Conservation (phyloP, 1,140 invertebrate species). For the Limonius californicus region DNA sequence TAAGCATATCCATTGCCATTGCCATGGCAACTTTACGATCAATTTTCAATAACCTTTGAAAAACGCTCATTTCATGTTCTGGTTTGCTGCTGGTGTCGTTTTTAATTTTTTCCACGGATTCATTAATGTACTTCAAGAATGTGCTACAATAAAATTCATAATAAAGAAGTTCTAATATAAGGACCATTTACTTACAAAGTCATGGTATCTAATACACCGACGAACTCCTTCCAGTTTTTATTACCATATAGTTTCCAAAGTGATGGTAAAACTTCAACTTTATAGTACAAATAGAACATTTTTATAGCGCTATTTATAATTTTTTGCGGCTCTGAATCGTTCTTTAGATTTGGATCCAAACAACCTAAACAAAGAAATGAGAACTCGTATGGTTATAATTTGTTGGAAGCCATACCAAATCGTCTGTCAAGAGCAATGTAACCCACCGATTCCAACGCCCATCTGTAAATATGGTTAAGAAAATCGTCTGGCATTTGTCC, state of each 20-base stretch:
- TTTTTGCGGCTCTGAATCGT: slow-evolving; percentile 22
- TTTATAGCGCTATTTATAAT: slow-evolving; percentile 27
- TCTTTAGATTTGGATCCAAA: slow-evolving; percentile 20
- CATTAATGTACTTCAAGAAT: slow-evolving; percentile 41
- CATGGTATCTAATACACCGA: slow-evolving; percentile 34
- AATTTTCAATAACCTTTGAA: slow-evolving; percentile 54
- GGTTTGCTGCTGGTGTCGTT: slow-evolving; percentile 28
- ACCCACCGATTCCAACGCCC: slow-evolving; percentile 65
- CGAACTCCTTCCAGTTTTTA: slow-evolving; percentile 42
- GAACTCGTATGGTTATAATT: background rate
- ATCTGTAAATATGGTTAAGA: slow-evolving; percentile 60
- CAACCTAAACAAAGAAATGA: slow-evolving; percentile 21
- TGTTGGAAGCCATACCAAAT: slow-evolving; percentile 43
- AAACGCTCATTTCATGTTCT: slow-evolving; percentile 48
- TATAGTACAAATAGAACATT: slow-evolving; percentile 56
- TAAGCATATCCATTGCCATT: slow-evolving; percentile 69
- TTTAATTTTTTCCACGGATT: slow-evolving; percentile 44
- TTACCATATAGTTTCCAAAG: slow-evolving; percentile 61
- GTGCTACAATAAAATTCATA: slow-evolving; percentile 21
- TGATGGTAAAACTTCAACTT: slow-evolving; percentile 59
- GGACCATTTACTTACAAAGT: slow-evolving; percentile 16
- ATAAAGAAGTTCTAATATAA: background rate
- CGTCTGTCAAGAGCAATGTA: slow-evolving; percentile 63
- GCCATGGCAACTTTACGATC: slow-evolving; percentile 54
- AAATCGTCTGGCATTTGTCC: slow-evolving; percentile 54